These are phyloP conservation scores for Stenopsyche tienmushanensis DNA, from an alignment of 1,140 invertebrate genomes.

Conservation along the genomic window DNA sequence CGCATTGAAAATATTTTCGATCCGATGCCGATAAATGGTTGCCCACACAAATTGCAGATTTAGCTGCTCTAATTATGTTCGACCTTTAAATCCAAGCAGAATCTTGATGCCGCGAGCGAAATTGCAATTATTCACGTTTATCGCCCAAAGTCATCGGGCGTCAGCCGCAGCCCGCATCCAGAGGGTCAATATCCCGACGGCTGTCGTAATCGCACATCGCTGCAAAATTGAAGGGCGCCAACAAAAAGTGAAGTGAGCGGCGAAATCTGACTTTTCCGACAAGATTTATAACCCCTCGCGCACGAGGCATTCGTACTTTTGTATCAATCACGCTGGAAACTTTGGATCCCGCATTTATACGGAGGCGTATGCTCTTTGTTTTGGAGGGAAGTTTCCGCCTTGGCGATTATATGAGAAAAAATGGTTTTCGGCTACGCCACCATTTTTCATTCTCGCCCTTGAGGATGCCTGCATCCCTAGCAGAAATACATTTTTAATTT, in stretches of 20 bases:
- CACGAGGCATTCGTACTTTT: slow-evolving; percentile 26
- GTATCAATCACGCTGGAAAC: slow-evolving; percentile 39
- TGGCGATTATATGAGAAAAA: slow-evolving; percentile 35
- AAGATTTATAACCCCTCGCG: slow-evolving; percentile 2
- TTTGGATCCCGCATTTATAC: no score
- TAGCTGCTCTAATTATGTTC: no score
- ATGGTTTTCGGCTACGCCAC: slow-evolving; percentile 28
- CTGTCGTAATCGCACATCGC: neutral
- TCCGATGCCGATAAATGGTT: no score
- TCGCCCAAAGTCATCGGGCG: no score
- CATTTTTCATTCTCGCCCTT: slow-evolving; percentile 39
- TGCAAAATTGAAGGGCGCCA: neutral
- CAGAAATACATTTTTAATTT: no score
- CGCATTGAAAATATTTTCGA: no score
- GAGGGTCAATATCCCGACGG: neutral
- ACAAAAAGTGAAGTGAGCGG: neutral
- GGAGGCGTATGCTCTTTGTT: slow-evolving; percentile 30
- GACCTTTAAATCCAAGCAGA: no score
- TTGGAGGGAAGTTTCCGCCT: slow-evolving; percentile 33
- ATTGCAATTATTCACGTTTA: no score
- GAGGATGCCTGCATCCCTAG: no score
- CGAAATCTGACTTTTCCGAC: neutral
- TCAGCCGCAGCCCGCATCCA: neutral
- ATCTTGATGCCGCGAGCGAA: no score
- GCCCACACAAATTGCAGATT: no score